Base-by-base conservation (phyloP, 2,797 vertebrate genomes). In the Agapornis canus region DNA sequence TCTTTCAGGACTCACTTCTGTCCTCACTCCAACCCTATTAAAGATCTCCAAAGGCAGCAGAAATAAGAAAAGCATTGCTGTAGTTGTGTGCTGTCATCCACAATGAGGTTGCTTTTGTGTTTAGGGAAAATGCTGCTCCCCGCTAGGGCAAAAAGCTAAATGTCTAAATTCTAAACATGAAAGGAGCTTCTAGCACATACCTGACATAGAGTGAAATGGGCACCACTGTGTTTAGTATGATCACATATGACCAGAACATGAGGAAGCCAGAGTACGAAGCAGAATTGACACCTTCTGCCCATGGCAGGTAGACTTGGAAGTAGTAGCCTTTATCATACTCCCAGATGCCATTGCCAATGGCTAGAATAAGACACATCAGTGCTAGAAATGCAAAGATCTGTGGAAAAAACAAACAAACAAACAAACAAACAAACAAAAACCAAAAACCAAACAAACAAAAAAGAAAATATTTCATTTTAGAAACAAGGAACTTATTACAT, bases 191-290 rank as follows among this genome's bases (percentile, higher is more conserved):
- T 17, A 16, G 26, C 23, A 63, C 98, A 0, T 97, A 99, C 99
- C 99, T 99, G 97, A 99, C 99, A 0, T 99, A 99, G 89, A 99
- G 99, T 0, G 99, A 99, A 94, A 99, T 99, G 20, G 99, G 99
- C 87, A 99, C 99, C 97, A 99, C 97, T 0, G 99, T 99, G 97
- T 99, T 99, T 87, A 99, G 98, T 93, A 99, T 98, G 86, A 99
- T 99, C 97, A 99, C 97, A 0, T 99, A 99, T 27, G 99, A 99
- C 99, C 99, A 99, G 97, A 99, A 99, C 91, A 98, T 91, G 69
- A 99, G 98, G 97, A 98, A 98, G 45, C 97, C 98, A 0, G 99
- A 99, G 79, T 98, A 97, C 43, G 86, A 9, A 4, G 98, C 95
- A 10, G 98, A 97, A 52, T 32, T 79, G 4, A 98, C 82, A 3